phyloP scores from a whole-genome alignment of 2,797 vertebrate genomes.

The Clarias platycephalus region DNA sequence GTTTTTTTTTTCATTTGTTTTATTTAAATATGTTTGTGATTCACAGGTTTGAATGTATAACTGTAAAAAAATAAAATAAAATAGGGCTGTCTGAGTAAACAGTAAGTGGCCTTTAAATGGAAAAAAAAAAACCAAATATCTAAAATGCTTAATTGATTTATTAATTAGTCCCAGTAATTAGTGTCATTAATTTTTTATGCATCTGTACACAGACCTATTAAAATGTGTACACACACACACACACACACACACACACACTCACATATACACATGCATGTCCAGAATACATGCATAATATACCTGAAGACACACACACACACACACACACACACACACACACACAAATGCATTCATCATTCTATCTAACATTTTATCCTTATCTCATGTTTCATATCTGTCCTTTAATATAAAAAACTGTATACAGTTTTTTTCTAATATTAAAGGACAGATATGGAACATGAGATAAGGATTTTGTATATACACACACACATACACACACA shows the following conservation, averaged over 20 bases:
- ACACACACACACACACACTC: background rate
- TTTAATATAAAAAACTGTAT: background rate
- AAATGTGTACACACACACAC: background rate
- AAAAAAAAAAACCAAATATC: background rate
- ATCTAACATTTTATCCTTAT: background rate
- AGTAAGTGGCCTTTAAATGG: background rate
- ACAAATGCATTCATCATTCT: background rate
- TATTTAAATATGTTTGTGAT: slow-evolving; percentile 72
- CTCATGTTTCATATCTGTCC: background rate
- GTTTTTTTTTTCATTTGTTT: too few species aligned
- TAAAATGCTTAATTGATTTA: background rate
- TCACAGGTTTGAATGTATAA: slow-evolving; percentile 68
- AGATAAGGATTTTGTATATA: background rate
- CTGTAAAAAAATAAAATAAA: slow-evolving; percentile 10
- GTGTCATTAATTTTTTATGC: background rate
- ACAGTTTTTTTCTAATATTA: background rate
- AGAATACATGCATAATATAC: background rate
- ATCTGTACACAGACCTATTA: background rate
- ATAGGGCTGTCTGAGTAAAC: background rate
- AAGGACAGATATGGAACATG: background rate
- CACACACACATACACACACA: too few species aligned
- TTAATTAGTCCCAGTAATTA: background rate
- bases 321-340: background rate
- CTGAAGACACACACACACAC: background rate
- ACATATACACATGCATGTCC: background rate